Conservation (phyloP, 2,888 invertebrate genomes). For the Chymomyza procnemis region DNA sequence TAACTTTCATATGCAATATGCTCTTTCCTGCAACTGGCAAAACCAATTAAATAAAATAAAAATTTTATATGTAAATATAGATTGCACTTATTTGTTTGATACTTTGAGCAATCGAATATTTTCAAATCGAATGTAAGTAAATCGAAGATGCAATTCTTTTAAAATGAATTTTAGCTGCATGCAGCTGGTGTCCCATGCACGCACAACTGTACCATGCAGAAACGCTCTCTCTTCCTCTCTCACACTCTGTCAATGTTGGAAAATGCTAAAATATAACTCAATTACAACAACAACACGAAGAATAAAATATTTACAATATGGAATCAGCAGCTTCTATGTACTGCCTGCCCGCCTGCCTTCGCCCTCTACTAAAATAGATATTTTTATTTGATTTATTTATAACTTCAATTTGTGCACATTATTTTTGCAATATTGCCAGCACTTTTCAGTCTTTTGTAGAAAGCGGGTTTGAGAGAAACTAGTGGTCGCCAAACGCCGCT, state of each 20-base stretch:
- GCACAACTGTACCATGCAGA: background rate
- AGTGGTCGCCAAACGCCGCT: background rate
- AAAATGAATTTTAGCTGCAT: background rate
- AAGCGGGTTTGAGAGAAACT: background rate
- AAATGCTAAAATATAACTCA: constrained; percentile 69
- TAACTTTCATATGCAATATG: background rate
- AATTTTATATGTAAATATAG: background rate
- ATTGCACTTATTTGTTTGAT: background rate
- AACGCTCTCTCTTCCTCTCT: too few species aligned
- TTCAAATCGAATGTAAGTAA: background rate
- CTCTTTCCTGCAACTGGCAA: background rate
- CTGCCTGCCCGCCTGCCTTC: too few species aligned
- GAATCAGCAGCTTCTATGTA: background rate
- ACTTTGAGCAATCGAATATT: background rate
- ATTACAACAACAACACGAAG: constrained; percentile 29
- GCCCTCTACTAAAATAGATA: constrained; percentile 37
- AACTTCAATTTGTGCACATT: constrained; percentile 72
- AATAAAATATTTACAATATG: background rate
- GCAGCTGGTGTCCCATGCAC: background rate
- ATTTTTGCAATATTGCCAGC: constrained; percentile 51
- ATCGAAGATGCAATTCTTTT: background rate
- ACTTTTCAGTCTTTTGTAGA: constrained; percentile 29
- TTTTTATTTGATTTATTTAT: constrained; percentile 71
- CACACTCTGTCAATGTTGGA: background rate
- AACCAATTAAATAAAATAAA: background rate